phyloP scores from a whole-genome alignment of 2,113 vertebrate genomes.

The Alexandromys fortis region DNA sequence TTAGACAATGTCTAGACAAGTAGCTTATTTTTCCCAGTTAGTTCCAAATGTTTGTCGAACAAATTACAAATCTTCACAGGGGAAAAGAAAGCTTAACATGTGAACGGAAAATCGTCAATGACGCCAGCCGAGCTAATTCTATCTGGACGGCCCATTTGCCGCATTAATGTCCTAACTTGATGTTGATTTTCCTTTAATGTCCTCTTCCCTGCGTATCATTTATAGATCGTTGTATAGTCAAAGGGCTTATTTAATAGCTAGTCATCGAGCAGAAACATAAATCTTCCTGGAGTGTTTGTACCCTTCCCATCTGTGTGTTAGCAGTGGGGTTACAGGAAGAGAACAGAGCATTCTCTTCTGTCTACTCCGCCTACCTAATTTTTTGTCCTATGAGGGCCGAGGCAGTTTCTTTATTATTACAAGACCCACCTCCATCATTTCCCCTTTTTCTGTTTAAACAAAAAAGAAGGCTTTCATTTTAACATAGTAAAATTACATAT shows the following conservation, averaged over 20 bases:
- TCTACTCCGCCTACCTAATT: too few relatives aligned
- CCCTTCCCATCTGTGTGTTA: constrained; percentile 37
- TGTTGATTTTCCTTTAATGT: constrained; percentile 32
- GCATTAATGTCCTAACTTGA: constrained; percentile 16
- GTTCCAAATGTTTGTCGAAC: constrained; percentile 48
- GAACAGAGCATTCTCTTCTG: constrained; percentile 66
- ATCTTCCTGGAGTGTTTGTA: constrained; percentile 47
- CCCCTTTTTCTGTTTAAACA: too few relatives aligned
- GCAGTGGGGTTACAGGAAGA: background rate
- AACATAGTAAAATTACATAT: too few relatives aligned
- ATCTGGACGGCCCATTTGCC: background rate
- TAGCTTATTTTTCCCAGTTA: constrained; percentile 57
- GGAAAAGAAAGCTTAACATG: constrained; percentile 48
- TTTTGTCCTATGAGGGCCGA: too few relatives aligned
- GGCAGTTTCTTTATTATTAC: too few relatives aligned
- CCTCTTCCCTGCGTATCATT: constrained; percentile 44
- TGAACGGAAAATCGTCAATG: constrained; percentile 38
- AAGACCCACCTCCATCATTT: too few relatives aligned
- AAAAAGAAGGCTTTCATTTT: too few relatives aligned
- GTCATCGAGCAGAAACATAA: constrained; percentile 59
- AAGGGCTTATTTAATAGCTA: constrained; percentile 58
- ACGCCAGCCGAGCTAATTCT: constrained; percentile 26
- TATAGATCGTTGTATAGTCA: constrained; percentile 23
- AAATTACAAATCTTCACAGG: constrained; percentile 63
- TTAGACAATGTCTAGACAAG: constrained; percentile 86